A percentile compares a stretch with the other conserved stretches of the same genome.
Evolutionary conservation across 1,140 invertebrate species (phyloP).

Genomic region (Oreohelix idahoensis): DNA sequence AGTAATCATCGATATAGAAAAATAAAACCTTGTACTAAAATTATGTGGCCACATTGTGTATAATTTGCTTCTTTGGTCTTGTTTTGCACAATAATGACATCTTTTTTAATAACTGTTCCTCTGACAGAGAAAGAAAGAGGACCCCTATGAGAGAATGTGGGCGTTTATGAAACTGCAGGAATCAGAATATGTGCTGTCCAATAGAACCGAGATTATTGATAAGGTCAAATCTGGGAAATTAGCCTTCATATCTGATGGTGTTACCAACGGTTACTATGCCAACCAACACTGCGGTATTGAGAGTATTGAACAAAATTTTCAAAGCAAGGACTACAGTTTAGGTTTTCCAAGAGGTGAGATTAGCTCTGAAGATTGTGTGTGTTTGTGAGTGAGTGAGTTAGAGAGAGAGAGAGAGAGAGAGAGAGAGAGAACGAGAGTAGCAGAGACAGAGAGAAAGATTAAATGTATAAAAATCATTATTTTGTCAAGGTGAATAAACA

Average conservation of each 20-base stretch:
- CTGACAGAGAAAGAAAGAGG: constrained; percentile 40
- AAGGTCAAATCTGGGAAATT: constrained; percentile 47
- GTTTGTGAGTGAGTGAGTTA: not conserved
- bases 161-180: constrained; percentile 64
- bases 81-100: too few species aligned
- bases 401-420: not conserved
- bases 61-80: too few species aligned
- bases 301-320: constrained; percentile 63
- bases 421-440: not conserved
- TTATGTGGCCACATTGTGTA: too few species aligned
- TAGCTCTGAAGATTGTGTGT: not conserved
- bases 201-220: constrained; percentile 48
- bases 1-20: too few species aligned
- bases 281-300: constrained; percentile 59
- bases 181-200: constrained; percentile 43
- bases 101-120: too few species aligned
- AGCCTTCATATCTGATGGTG: constrained; percentile 58
- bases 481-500: too few species aligned
- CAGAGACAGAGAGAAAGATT: too few species aligned
- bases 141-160: constrained; percentile 66
- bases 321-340: constrained; percentile 60
- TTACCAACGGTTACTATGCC: constrained; percentile 63
- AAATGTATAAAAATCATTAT: too few species aligned
- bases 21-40: too few species aligned
- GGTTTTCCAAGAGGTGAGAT: constrained; percentile 60